phyloP scores from a whole-genome alignment of 1,140 invertebrate species.

The Phymorhynchus buccinoides region DNA sequence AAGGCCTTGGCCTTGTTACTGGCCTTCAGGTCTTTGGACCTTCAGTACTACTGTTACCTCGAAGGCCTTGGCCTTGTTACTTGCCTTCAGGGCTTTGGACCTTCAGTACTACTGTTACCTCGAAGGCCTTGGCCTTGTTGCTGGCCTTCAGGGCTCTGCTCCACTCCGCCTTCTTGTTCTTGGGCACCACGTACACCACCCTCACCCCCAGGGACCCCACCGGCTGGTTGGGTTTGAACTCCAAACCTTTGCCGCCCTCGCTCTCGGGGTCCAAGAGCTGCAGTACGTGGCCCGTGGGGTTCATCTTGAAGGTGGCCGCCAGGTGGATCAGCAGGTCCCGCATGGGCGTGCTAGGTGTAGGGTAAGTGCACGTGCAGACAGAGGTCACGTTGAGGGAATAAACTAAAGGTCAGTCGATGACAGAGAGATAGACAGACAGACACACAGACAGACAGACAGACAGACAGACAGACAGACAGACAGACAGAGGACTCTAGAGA shows the following conservation, averaged over 20 bases:
- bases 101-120: slow-evolving; percentile 34
- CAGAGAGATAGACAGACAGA: too few species aligned
- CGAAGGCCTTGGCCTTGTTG: slow-evolving; percentile 15
- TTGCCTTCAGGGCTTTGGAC: too few species aligned
- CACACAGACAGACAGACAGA: not conserved
- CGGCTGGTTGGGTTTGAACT: slow-evolving; percentile 85
- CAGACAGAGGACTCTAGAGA: not conserved
- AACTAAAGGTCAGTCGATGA: not conserved
- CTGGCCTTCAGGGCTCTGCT: slow-evolving; percentile 11
- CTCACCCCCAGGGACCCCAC: slow-evolving; percentile 78
- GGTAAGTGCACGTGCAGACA: slow-evolving; percentile 58
- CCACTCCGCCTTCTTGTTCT: slow-evolving; percentile 40
- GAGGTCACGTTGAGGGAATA: slow-evolving; percentile 42
- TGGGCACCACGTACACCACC: slow-evolving; percentile 30
- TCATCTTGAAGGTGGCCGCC: slow-evolving; percentile 82
- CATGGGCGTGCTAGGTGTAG: slow-evolving; percentile 89
- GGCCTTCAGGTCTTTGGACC: too few species aligned
- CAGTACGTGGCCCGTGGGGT: slow-evolving; percentile 81
- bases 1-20: too few species aligned
- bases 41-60: too few species aligned
- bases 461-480: not conserved
- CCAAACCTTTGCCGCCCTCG: slow-evolving; percentile 76
- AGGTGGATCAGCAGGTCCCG: slow-evolving; percentile 87
- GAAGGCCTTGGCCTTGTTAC: too few species aligned
- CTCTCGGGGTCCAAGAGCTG: slow-evolving; percentile 76